Conservation (phyloP, 2,797 vertebrate species). For the Myotis myotis region DNA sequence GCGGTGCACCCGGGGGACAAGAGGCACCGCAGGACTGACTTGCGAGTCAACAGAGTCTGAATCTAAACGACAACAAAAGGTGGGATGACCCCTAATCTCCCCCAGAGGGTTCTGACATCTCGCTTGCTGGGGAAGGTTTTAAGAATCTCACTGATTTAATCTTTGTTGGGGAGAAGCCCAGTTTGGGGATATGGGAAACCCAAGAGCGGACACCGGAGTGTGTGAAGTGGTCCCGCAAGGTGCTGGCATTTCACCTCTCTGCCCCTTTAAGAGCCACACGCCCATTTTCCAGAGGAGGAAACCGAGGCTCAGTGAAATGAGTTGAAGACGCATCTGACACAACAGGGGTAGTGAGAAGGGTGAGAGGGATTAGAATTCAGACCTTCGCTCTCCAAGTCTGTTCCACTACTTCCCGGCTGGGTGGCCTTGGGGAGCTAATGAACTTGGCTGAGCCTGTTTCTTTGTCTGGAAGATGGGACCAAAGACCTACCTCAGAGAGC, state of each 20-base stretch:
- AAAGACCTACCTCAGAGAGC: not conserved
- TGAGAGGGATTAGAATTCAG: not conserved
- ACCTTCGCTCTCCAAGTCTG: not conserved
- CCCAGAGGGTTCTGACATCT: not conserved
- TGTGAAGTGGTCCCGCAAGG: not conserved
- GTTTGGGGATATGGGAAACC: not conserved
- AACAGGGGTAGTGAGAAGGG: rapidly evolving
- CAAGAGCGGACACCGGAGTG: rapidly evolving
- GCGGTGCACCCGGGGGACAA: not conserved
- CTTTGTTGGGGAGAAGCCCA: not conserved
- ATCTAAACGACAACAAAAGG: not conserved
- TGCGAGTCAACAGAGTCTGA: not conserved
- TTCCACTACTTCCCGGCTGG: not conserved
- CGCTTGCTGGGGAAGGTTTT: not conserved
- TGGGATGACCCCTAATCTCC: not conserved
- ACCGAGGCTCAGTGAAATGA: not conserved
- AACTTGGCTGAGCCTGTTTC: not conserved
- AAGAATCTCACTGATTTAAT: not conserved
- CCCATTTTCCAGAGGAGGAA: not conserved
- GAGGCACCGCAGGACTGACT: not conserved
- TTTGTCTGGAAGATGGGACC: not conserved
- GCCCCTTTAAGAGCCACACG: rapidly evolving
- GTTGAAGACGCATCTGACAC: rapidly evolving
- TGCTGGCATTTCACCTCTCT: not conserved
- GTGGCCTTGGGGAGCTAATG: not conserved